These are phyloP conservation scores for Pseudotriccus pelzelni DNA, from an alignment of 2,797 vertebrate species.

Conservation along the genomic window DNA sequence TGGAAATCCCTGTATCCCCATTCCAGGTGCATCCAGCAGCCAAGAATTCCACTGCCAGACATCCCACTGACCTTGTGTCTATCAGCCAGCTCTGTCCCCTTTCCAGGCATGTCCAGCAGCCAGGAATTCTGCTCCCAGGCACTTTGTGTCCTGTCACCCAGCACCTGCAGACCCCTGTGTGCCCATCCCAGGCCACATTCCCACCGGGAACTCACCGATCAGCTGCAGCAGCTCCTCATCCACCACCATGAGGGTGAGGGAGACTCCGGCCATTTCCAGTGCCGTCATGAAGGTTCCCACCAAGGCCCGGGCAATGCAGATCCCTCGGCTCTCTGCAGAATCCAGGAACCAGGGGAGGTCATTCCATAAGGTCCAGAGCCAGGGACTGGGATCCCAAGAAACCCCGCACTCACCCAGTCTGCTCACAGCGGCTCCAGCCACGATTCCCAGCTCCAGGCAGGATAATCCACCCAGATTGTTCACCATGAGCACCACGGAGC, in stretches of 20 bases:
- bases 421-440: slow-evolving; percentile 80
- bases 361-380: fast-evolving
- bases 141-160: fast-evolving
- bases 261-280: slow-evolving; percentile 92
- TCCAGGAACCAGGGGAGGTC: fast-evolving
- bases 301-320: slow-evolving; percentile 82
- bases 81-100: background rate
- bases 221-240: slow-evolving; percentile 80
- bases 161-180: fast-evolving
- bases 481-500: slow-evolving; percentile 85
- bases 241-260: slow-evolving; percentile 85
- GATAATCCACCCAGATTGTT: slow-evolving; percentile 95
- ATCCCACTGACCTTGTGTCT: background rate
- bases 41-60: background rate
- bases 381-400: background rate
- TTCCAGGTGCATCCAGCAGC: background rate
- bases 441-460: slow-evolving; percentile 88
- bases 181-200: background rate
- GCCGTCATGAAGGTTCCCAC: slow-evolving; percentile 94
- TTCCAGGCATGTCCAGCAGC: background rate
- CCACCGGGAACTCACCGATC: slow-evolving; percentile 76
- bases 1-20: no score
- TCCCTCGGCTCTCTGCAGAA: slow-evolving; percentile 78
- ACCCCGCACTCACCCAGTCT: slow-evolving; percentile 79
- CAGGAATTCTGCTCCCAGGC: background rate